Evolutionary conservation across 2,888 invertebrate genomes (phyloP).

Genomic region (Boloria euphrosyne): DNA sequence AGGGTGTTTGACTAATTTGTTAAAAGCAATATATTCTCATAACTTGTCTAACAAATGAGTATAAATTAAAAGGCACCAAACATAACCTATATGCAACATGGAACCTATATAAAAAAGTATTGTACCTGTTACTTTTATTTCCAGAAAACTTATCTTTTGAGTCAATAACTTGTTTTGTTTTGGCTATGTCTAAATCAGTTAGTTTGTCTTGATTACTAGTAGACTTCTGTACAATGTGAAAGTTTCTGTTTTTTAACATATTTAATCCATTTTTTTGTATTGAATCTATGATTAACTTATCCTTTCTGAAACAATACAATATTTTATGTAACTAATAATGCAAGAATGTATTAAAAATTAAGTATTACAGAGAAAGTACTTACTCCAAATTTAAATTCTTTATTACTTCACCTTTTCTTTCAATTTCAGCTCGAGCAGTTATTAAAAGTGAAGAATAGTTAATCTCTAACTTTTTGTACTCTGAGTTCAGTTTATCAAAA

Average conservation of each 20-base stretch:
- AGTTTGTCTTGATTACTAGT: slow-evolving; percentile 18
- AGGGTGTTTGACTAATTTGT: no score
- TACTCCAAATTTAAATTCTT: slow-evolving; percentile 66
- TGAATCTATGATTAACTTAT: slow-evolving; percentile 57
- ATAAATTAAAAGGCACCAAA: no score
- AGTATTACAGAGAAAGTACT: slow-evolving; percentile 49
- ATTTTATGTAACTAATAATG: not conserved
- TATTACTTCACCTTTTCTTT: slow-evolving; percentile 68
- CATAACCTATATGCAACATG: no score
- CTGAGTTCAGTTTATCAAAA: slow-evolving; percentile 61
- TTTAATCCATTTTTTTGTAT: slow-evolving; percentile 51
- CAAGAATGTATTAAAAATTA: not conserved
- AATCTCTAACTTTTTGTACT: slow-evolving; percentile 60
- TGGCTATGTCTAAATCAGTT: slow-evolving; percentile 2
- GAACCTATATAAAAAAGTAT: not conserved
- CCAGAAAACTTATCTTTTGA: slow-evolving; percentile 6
- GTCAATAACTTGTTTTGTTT: not conserved
- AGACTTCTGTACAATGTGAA: slow-evolving; percentile 4
- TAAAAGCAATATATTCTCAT: no score
- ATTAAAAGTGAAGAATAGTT: slow-evolving; percentile 72
- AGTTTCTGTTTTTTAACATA: slow-evolving; percentile 22
- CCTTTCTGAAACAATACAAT: slow-evolving; percentile 60
- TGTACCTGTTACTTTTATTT: slow-evolving; percentile 30
- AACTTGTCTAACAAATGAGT: no score
- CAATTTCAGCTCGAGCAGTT: slow-evolving; percentile 69